Conservation (phyloP, 2,888 invertebrate species). For the Escarpia spicata region DNA sequence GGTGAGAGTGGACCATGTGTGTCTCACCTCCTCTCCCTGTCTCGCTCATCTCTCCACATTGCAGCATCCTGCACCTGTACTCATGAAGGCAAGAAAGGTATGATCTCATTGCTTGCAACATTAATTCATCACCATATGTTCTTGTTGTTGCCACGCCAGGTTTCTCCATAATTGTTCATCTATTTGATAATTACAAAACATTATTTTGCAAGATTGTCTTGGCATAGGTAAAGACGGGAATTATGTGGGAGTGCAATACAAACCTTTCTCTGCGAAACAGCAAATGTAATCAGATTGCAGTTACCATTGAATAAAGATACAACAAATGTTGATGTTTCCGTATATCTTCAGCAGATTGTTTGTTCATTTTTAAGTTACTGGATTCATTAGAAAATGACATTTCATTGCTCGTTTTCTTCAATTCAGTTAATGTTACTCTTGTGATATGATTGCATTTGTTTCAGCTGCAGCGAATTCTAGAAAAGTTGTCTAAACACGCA, state of each 20-base stretch:
- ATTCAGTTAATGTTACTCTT: background rate
- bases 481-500: constrained; percentile 16
- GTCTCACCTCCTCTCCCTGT: constrained; percentile 27
- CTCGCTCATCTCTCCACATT: constrained; percentile 30
- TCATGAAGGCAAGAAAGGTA: constrained; percentile 27
- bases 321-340: too few relatives aligned
- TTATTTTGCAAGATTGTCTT: background rate
- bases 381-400: background rate
- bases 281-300: background rate
- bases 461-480: background rate
- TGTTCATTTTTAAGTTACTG: background rate
- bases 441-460: background rate
- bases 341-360: background rate
- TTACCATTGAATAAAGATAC: background rate
- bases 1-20: constrained; percentile 44
- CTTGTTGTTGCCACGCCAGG: background rate
- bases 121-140: background rate
- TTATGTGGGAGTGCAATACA: background rate
- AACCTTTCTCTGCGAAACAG: background rate
- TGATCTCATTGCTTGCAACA: background rate
- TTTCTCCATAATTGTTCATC: background rate
- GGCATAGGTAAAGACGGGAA: background rate
- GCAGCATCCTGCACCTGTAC: constrained; percentile 13
- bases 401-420: background rate
- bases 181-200: background rate